phyloP scores from a whole-genome alignment of 1,140 invertebrate genomes.

The Neodiprion pinetum region DNA sequence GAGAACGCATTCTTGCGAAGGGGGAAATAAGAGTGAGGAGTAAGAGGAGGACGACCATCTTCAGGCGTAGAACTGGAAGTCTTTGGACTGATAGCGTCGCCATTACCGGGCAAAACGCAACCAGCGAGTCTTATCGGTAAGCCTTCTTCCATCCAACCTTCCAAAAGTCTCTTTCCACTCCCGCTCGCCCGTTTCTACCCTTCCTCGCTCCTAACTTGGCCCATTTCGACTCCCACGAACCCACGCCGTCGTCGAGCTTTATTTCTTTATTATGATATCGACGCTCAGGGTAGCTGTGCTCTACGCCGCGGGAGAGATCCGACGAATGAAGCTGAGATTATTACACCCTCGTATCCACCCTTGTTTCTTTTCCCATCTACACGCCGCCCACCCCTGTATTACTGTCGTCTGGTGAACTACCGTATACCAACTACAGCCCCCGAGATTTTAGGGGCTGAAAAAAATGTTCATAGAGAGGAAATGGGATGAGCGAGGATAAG shows the following conservation, averaged over 20 bases:
- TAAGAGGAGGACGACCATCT: neutral
- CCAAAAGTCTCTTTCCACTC: neutral
- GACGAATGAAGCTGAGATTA: neutral
- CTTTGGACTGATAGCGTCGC: neutral
- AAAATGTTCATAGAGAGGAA: too few species aligned
- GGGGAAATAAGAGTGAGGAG: neutral
- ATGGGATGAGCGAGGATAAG: too few species aligned
- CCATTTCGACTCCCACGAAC: neutral
- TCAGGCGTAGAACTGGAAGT: neutral
- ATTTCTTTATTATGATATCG: constrained; percentile 14
- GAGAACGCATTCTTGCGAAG: too few species aligned
- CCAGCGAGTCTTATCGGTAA: neutral
- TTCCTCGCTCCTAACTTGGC: too few species aligned
- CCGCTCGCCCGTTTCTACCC: neutral
- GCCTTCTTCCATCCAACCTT: constrained; percentile 1
- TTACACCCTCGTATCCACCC: too few species aligned
- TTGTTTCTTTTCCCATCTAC: too few species aligned
- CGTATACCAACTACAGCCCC: too few species aligned
- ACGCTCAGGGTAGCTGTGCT: neutral
- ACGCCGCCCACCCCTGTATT: too few species aligned
- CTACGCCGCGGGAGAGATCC: neutral
- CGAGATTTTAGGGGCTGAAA: too few species aligned
- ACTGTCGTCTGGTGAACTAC: too few species aligned
- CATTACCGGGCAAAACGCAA: neutral
- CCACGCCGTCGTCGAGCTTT: neutral